Evolutionary conservation across 92 coral and sea anemone species (phyloP), one percentile per base, ranked within the genome.

Genomic region (Umimayanthus chanpuru): DNA sequence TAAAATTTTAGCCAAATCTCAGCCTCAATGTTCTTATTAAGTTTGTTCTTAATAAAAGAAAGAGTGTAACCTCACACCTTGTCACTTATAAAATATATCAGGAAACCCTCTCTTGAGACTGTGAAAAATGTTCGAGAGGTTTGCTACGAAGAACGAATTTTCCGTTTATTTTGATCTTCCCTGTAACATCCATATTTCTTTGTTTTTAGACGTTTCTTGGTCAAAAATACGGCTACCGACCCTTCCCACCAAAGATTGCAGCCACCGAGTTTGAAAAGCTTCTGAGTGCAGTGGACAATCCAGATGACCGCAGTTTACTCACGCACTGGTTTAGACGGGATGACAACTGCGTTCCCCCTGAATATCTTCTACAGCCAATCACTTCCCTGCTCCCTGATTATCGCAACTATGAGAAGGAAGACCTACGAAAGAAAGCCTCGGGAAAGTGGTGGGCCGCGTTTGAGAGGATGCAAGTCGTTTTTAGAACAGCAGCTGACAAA

Each of bases 141-240:
- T 56, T 15, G 23, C 23, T 3, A 3, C 9, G 66, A 56, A 56
- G 9, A 20, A 20, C 2, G 23, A 15, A 56, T 3, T 21, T 18
- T 61, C 0, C 4, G 68, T 5, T 61, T 16, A 5, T 61, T 61
- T 61, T 61, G 68, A 61, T 61, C 26, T 20, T 0, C 21, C 68
- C 3, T 25, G 8, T 18, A 64, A 41, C 10, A 53, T 39, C 16
- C 2, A 38, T 5, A 50, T 81, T 9, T 70, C 10, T 43, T 74
- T 16, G 30, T 7, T 66, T 82, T 53, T 73, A 97, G 99, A 97
- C 99, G 4, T 95, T 97, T 79, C 91, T 97, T 73, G 99, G 99
- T 55, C 99, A 97, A 91, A 97, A 97, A 86, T 97, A 97, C 47
- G 99, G 99, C 77, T 97, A 97, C 76, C 97, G 99, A 6, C 99